phyloP scores from a whole-genome alignment of 53 echinoderm and acorn worm genomes.

The Astropecten irregularis region DNA sequence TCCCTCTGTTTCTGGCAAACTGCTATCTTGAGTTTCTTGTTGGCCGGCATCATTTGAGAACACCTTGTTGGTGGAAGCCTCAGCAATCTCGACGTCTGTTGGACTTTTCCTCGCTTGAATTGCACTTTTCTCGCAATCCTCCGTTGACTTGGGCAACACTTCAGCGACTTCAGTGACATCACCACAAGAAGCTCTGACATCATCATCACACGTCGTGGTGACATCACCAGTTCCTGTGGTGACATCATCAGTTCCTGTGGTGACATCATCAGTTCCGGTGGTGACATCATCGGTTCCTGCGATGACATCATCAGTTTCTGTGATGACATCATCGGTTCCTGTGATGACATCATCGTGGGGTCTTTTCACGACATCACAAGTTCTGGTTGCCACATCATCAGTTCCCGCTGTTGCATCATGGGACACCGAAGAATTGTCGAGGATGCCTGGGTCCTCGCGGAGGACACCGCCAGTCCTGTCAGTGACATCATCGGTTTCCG shows the following conservation, averaged over 20 bases:
- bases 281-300: neutral
- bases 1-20: neutral
- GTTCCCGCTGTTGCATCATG: neutral
- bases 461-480: neutral
- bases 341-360: neutral
- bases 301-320: neutral
- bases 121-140: neutral
- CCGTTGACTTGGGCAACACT: neutral
- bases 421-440: no score
- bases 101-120: neutral
- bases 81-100: no score
- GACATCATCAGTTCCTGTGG: slow-evolving; percentile 10
- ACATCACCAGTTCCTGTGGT: slow-evolving; percentile 13
- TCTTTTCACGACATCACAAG: neutral
- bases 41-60: no score
- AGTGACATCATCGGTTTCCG: slow-evolving; percentile 4
- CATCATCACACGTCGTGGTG: neutral
- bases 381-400: neutral
- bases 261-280: neutral
- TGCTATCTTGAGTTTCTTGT: no score
- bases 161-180: neutral
- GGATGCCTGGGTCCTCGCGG: neutral
- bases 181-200: neutral
- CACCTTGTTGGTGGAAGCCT: no score
- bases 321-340: slow-evolving; percentile 7